phyloP scores from a whole-genome alignment of 1,140 invertebrate species.

The Drosophila lacteicornis region DNA sequence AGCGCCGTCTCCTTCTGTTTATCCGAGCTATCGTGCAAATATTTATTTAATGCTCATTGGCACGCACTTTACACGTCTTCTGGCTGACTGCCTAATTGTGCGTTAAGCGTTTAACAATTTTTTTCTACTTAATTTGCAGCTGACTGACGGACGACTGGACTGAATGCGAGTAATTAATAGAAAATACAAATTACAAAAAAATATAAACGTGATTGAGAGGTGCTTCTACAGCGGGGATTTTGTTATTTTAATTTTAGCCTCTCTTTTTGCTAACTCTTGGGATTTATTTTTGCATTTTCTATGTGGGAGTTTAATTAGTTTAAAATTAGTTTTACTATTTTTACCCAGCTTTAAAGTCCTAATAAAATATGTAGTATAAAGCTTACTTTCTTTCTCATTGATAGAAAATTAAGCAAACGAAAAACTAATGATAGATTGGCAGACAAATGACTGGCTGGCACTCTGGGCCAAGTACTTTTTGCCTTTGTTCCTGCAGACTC shows the following conservation, averaged over 20 bases:
- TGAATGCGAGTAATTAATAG: slow-evolving; percentile 42
- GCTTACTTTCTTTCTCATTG: no score
- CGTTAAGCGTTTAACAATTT: slow-evolving; percentile 66
- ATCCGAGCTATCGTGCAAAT: slow-evolving; percentile 41
- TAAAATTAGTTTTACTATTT: neutral
- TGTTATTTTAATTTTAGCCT: neutral
- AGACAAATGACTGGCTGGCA: slow-evolving; percentile 10
- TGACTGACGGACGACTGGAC: slow-evolving; percentile 26
- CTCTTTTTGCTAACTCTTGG: neutral
- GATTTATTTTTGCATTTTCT: neutral
- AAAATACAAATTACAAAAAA: slow-evolving; percentile 24
- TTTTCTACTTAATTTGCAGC: slow-evolving; percentile 56
- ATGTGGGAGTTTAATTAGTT: neutral
- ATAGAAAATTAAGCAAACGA: neutral
- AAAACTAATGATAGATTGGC: slow-evolving; percentile 10
- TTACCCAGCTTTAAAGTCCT: no score
- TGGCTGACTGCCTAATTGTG: slow-evolving; percentile 70
- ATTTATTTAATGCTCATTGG: slow-evolving; percentile 77
- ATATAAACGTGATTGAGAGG: neutral
- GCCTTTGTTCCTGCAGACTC: slow-evolving; percentile 8
- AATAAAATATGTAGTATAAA: neutral
- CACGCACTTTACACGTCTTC: slow-evolving; percentile 63
- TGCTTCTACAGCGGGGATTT: neutral
- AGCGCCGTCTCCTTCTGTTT: slow-evolving; percentile 22
- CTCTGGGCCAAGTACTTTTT: neutral